Conservation (phyloP, 2,888 invertebrate species). For the Nymphalis urticae region DNA sequence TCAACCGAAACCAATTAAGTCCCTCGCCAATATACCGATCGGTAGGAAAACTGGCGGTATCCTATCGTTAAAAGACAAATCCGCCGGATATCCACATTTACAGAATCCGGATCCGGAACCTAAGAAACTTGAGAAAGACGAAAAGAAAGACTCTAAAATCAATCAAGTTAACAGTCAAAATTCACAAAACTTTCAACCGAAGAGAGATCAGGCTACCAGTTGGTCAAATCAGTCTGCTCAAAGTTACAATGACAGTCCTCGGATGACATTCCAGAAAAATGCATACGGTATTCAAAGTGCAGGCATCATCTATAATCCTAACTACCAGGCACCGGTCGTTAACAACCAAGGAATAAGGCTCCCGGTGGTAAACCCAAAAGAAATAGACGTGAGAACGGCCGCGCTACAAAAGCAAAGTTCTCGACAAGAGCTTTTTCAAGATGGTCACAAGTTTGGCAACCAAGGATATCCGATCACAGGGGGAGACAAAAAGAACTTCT, state of each 20-base stretch:
- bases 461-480: slow-evolving; percentile 68
- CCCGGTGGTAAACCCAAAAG: slow-evolving; percentile 77
- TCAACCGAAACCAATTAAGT: slow-evolving; percentile 69
- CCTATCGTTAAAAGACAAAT: slow-evolving; percentile 78
- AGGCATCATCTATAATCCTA: slow-evolving; percentile 60
- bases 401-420: slow-evolving; percentile 75
- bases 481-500: slow-evolving; percentile 72
- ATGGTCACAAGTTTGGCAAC: slow-evolving; percentile 60
- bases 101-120: slow-evolving; percentile 70
- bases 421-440: slow-evolving; percentile 66
- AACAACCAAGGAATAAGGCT: slow-evolving; percentile 63
- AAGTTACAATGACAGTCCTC: slow-evolving; percentile 49
- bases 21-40: slow-evolving; percentile 67
- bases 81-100: slow-evolving; percentile 76
- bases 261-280: slow-evolving; percentile 63
- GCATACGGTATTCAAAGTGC: slow-evolving; percentile 61
- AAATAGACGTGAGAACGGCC: slow-evolving; percentile 76
- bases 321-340: slow-evolving; percentile 47
- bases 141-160: slow-evolving; percentile 60
- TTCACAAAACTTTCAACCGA: slow-evolving; percentile 52
- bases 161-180: slow-evolving; percentile 52
- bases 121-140: slow-evolving; percentile 64
- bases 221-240: slow-evolving; percentile 49
- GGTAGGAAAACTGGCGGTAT: slow-evolving; percentile 78
- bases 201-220: slow-evolving; percentile 45